Base-by-base conservation (phyloP, 2,888 invertebrate genomes). In the Ptilodon capucinus region DNA sequence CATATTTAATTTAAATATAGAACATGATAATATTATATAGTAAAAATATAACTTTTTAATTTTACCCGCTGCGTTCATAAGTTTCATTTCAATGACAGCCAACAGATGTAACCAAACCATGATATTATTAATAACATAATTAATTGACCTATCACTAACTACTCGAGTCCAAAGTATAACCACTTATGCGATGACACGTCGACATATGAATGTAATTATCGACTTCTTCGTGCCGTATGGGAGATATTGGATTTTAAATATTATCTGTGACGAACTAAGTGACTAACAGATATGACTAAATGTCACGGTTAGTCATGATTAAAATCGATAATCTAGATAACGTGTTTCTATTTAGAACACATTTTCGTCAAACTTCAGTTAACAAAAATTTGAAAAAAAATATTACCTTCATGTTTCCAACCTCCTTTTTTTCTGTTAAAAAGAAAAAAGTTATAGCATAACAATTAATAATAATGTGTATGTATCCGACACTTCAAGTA, bases 401-500 rank as follows among this genome's bases (percentile, higher is more conserved):
- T n/a, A n/a, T n/a, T n/a, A n/a, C n/a, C n/a, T n/a, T n/a, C n/a
- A n/a, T n/a, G n/a, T n/a, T n/a, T n/a, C n/a, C n/a, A n/a, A n/a
- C n/a, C n/a, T n/a, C n/a, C n/a, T n/a, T n/a, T n/a, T n/a, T n/a
- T n/a, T n/a, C n/a, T n/a, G n/a, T n/a, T n/a, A n/a, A n/a, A n/a
- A n/a, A n/a, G n/a, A n/a, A n/a, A n/a, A n/a, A n/a, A n/a, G n/a
- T n/a, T n/a, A n/a, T n/a, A n/a, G n/a, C n/a, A n/a, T n/a, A n/a
- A n/a, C n/a, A n/a, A n/a, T n/a, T n/a, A n/a, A n/a, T n/a, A n/a
- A 28, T 11, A n/a, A 28, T 2, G 28, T 28, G 32, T 32, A 32
- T 8, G 13, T 32, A 32, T 14, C 6, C 2, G 48, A 39, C 43
- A 47, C 42, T 47, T 43, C 47, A 54, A 48, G 57, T 59, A 42